Evolutionary conservation across 1,140 invertebrate genomes (phyloP).

Genomic region (Aphaenogaster floridana): DNA sequence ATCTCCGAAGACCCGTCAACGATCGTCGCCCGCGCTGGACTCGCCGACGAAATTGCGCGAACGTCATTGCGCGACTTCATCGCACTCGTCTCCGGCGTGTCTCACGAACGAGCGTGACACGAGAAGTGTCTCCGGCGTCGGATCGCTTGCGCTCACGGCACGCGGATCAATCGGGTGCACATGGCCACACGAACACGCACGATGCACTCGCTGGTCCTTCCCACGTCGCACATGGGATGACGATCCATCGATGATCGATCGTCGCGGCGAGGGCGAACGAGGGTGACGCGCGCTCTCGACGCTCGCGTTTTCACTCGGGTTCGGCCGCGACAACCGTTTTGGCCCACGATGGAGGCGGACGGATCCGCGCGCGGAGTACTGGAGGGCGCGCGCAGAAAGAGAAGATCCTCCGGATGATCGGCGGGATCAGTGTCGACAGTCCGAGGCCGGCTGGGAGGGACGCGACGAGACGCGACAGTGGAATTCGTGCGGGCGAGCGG

Average conservation of each 20-base stretch:
- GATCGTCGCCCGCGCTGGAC: constrained; percentile 6
- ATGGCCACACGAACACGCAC: constrained; percentile 48
- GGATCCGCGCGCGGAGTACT: constrained; percentile 22
- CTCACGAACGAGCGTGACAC: constrained; percentile 10
- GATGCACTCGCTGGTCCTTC: constrained; percentile 18
- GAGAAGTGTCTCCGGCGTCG: constrained; percentile 4
- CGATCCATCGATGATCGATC: constrained; percentile 60
- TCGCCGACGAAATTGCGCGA: constrained; percentile 16
- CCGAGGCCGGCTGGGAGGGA: neutral
- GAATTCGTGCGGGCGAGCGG: neutral
- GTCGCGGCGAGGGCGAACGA: neutral
- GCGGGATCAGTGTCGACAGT: neutral
- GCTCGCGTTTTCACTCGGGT: constrained; percentile 35
- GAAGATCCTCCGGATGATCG: constrained; percentile 26
- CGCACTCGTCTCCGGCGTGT: constrained; percentile 5
- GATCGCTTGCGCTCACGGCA: constrained; percentile 20
- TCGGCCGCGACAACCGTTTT: constrained; percentile 25
- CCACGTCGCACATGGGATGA: constrained; percentile 32
- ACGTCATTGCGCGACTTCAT: constrained; percentile 42
- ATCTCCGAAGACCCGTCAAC: neutral
- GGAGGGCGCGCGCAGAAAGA: constrained; percentile 16
- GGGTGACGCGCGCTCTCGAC: constrained; percentile 10
- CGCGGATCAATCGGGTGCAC: constrained; percentile 57
- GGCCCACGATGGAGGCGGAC: neutral
- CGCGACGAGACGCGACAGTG: constrained; percentile 9